Evolutionary conservation across 2,797 vertebrate species (phyloP), one percentile per base, ranked within the genome.

Genomic region (Babyrousa celebensis): DNA sequence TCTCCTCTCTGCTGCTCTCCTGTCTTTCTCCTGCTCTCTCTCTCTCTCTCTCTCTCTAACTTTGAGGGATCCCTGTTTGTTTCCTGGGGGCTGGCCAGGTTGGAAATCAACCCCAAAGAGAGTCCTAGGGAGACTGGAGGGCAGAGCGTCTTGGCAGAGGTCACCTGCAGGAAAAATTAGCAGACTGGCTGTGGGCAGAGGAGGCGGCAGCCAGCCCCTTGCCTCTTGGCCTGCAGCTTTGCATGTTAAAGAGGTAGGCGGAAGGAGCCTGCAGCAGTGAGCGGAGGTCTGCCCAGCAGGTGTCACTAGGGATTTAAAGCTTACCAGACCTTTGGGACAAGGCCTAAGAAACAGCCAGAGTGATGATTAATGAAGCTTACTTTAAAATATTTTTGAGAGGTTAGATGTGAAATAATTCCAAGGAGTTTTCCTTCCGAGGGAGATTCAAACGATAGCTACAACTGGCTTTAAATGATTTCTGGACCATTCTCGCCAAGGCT

Each of bases 251-350:
- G 85, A 89, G 65, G 29, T 9, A 20, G 15, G 36, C 6, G 3
- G 18, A 18, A 43, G 54, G 75, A 65, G 72, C 67, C 78, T 9
- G 85, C 27, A 27, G 78, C 18, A 0, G 9, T 3, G 84, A 96
- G 82, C 93, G 21, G 60, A 84, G 72, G 60, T 96, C 84, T 89
- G 71, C 79, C 92, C 96, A 93, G 92, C 96, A 96, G 96, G 94
- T 98, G 96, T 94, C 96, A 86, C 79, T 85, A 93, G 95, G 95
- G 96, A 82, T 78, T 94, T 60, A 91, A 93, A 75, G 82, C 83
- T 88, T 67, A 5, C 54, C 54, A 89, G 72, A 87, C 94, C 90
- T 96, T 85, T 77, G 18, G 92, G 93, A 83, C 16, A 1, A 84
- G 54, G 63, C 48, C n/a, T 85, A 90, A 58, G 40, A 74, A 79